These are phyloP conservation scores for Macaca nemestrina DNA, from an alignment of 2,113 vertebrate genomes.

Conservation along the genomic window DNA sequence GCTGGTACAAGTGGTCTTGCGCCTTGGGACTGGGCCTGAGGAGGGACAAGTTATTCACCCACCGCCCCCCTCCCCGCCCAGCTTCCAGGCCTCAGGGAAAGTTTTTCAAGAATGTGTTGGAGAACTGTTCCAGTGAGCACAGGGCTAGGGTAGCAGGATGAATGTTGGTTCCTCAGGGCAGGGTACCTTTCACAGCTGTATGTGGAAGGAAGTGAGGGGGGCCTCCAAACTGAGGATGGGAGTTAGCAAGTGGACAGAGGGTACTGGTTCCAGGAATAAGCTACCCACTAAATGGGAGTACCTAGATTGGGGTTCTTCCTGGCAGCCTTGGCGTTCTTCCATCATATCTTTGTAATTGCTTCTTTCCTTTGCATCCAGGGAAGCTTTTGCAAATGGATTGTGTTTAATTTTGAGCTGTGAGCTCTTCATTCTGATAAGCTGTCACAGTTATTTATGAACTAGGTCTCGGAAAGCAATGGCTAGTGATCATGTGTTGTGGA, in stretches of 20 bases:
- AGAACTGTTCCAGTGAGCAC: slow-evolving; percentile 80
- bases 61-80: fast-evolving
- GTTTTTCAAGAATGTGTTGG: slow-evolving; percentile 81
- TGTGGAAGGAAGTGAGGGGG: slow-evolving; percentile 83
- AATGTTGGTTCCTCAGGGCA: slow-evolving; percentile 82
- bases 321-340: slow-evolving; percentile 84
- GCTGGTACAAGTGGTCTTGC: no score
- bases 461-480: slow-evolving; percentile 88
- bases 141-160: slow-evolving; percentile 85
- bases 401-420: slow-evolving; percentile 89
- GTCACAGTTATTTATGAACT: slow-evolving; percentile 86
- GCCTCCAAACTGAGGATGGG: slow-evolving; percentile 88
- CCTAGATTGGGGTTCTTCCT: slow-evolving; percentile 79
- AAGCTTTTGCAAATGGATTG: slow-evolving; percentile 90
- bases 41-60: no score
- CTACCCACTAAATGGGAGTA: slow-evolving; percentile 85
- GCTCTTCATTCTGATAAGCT: slow-evolving; percentile 90
- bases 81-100: no score
- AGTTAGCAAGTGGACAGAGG: slow-evolving; percentile 82
- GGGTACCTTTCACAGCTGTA: slow-evolving; percentile 89
- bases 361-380: slow-evolving; percentile 90
- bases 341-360: slow-evolving; percentile 88
- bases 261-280: slow-evolving; percentile 83
- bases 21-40: no score
- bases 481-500: slow-evolving; percentile 86